Conservation (phyloP, 2,113 vertebrate genomes). For the Vanacampus margaritifer region DNA sequence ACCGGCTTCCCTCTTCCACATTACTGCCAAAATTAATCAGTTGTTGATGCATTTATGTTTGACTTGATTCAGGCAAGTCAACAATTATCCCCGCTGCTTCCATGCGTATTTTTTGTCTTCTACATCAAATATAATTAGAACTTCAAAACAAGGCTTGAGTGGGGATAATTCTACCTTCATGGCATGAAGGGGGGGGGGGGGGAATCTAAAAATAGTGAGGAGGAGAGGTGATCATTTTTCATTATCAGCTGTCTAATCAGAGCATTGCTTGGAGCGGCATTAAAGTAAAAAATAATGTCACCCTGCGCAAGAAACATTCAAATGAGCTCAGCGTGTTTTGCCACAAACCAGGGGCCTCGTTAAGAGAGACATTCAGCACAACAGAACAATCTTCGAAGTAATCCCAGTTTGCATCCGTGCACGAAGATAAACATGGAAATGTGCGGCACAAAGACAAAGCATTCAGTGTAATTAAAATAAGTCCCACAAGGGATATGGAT, state of each 20-base stretch:
- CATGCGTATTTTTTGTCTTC: conserved; percentile 23
- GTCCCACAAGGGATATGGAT: conserved; percentile 65
- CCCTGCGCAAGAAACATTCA: conserved; percentile 5
- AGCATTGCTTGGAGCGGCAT: neutral
- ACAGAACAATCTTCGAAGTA: conserved; percentile 37
- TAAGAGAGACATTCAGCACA: conserved; percentile 41
- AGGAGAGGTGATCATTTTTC: conserved; percentile 2
- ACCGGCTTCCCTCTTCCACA: conserved; percentile 38
- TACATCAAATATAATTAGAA: conserved; percentile 61
- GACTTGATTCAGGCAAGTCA: conserved; percentile 31
- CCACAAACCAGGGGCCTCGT: conserved; percentile 12
- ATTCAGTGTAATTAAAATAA: conserved; percentile 66
- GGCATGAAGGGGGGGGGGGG: conserved; percentile 16
- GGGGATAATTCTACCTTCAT: conserved; percentile 48
- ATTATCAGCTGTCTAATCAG: conserved; percentile 25
- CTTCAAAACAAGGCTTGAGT: conserved; percentile 56
- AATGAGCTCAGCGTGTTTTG: conserved; percentile 7
- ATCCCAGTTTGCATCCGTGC: conserved; percentile 28
- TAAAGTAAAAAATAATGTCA: neutral
- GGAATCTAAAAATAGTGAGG: conserved; percentile 21
- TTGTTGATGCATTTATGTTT: conserved; percentile 50
- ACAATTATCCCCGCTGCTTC: conserved; percentile 52
- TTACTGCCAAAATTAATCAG: conserved; percentile 49
- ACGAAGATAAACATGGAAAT: conserved; percentile 49
- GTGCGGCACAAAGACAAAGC: conserved; percentile 48